Evolutionary conservation across 37 sponge, comb jelly and placozoan genomes (phyloP).

Genomic region (Spongilla lacustris): DNA sequence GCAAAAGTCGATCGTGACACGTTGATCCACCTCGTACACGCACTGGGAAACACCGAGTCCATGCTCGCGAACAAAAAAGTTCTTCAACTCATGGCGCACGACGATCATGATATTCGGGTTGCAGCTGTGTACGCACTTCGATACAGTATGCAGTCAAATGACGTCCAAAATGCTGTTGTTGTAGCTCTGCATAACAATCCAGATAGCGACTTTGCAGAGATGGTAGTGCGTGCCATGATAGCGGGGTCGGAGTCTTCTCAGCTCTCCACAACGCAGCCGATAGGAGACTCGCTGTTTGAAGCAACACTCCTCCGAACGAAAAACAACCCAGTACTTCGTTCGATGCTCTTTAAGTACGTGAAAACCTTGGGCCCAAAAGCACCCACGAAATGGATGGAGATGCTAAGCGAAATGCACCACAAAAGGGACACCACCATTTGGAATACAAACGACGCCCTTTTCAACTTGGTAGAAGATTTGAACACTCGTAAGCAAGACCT

Average conservation of each 20-base stretch:
- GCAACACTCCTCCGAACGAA: too few relatives aligned
- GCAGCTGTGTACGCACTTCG: slow-evolving; percentile 25
- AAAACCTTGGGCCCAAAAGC: background rate
- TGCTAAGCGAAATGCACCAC: background rate
- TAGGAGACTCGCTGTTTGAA: too few relatives aligned
- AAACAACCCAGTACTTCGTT: too few relatives aligned
- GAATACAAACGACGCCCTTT: background rate
- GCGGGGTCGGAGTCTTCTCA: too few relatives aligned
- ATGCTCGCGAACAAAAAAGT: background rate
- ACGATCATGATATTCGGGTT: slow-evolving; percentile 24
- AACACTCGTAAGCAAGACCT: slow-evolving; percentile 32
- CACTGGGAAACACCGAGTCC: slow-evolving; percentile 55
- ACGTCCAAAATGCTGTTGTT: too few relatives aligned
- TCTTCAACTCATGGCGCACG: slow-evolving; percentile 11
- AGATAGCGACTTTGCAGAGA: too few relatives aligned
- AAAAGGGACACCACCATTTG: background rate
- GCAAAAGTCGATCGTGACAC: background rate
- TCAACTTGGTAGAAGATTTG: slow-evolving; percentile 47
- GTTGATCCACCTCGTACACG: slow-evolving; percentile 20
- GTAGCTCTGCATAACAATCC: too few relatives aligned
- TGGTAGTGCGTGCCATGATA: too few relatives aligned
- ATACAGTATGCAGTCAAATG: too few relatives aligned
- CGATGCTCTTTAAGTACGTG: background rate
- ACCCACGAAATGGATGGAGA: background rate
- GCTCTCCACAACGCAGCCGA: too few relatives aligned